These are phyloP conservation scores for Drosophila pachea DNA, from an alignment of 1,140 invertebrate species.

Conservation along the genomic window DNA sequence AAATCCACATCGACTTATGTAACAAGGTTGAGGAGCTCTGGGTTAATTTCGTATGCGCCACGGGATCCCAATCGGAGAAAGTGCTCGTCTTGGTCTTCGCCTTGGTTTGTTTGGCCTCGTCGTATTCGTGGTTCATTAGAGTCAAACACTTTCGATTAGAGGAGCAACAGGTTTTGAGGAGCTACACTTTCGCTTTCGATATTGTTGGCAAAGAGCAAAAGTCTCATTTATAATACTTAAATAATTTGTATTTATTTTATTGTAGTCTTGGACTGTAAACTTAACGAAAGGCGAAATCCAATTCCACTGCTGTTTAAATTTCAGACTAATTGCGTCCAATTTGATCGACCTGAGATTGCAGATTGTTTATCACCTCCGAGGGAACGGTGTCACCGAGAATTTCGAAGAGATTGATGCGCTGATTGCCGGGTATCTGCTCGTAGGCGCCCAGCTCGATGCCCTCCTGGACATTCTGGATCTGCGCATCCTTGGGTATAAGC, in stretches of 20 bases:
- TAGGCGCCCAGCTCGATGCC: slow-evolving; percentile 90
- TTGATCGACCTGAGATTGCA: slow-evolving; percentile 89
- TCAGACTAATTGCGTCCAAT: slow-evolving; percentile 83
- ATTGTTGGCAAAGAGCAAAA: slow-evolving; percentile 16
- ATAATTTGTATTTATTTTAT: slow-evolving; percentile 44
- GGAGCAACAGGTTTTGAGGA: slow-evolving; percentile 59
- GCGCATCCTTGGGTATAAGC: slow-evolving; percentile 90
- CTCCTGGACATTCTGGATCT: slow-evolving; percentile 90
- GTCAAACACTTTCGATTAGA: slow-evolving; percentile 36
- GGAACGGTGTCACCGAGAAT: slow-evolving; percentile 90
- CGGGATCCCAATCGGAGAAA: slow-evolving; percentile 63
- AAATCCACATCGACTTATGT: slow-evolving; percentile 41
- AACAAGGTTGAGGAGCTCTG: slow-evolving; percentile 71
- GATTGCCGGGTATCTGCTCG: slow-evolving; percentile 89
- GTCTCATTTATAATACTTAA: slow-evolving; percentile 45
- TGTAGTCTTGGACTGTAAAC: slow-evolving; percentile 43
- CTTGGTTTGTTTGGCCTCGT: neutral
- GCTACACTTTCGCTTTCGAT: slow-evolving; percentile 58
- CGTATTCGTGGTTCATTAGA: slow-evolving; percentile 7
- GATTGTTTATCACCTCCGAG: slow-evolving; percentile 91
- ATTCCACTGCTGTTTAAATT: slow-evolving; percentile 37
- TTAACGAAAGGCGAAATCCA: slow-evolving; percentile 58
- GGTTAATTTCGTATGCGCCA: slow-evolving; percentile 67
- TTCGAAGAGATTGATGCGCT: slow-evolving; percentile 88
- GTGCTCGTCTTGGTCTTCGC: slow-evolving; percentile 30